phyloP scores from a whole-genome alignment of 1,140 invertebrate genomes.

The Nephotettix cincticeps region DNA sequence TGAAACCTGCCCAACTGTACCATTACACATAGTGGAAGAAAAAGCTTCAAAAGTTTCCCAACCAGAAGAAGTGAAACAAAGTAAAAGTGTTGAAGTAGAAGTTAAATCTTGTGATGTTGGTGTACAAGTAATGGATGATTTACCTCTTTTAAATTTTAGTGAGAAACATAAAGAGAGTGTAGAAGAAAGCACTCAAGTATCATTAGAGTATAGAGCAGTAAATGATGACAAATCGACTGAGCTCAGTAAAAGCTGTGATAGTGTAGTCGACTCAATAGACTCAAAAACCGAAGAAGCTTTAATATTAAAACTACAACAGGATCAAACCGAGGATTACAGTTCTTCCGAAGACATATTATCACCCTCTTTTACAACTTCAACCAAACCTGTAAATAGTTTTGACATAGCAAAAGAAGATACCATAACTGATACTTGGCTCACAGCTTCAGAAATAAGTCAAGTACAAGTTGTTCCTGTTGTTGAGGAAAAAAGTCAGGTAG shows the following conservation, averaged over 20 bases:
- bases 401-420: constrained; percentile 30
- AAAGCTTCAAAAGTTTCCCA: background rate
- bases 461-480: constrained; percentile 37
- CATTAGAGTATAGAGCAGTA: constrained; percentile 18
- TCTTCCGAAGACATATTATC: constrained; percentile 5
- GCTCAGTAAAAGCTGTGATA: constrained; percentile 19
- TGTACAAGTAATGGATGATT: constrained; percentile 33
- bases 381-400: constrained; percentile 13
- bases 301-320: constrained; percentile 7
- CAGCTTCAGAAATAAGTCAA: constrained; percentile 35
- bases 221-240: background rate
- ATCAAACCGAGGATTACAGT: constrained; percentile 3
- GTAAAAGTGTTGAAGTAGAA: constrained; percentile 19
- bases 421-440: constrained; percentile 35
- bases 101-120: constrained; percentile 31
- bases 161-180: constrained; percentile 25
- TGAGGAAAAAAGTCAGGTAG: constrained; percentile 22
- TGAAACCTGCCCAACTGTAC: constrained; percentile 13
- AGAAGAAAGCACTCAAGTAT: constrained; percentile 24
- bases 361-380: background rate
- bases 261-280: background rate
- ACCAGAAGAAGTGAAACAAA: background rate
- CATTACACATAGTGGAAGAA: background rate
- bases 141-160: background rate
- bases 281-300: constrained; percentile 15